Evolutionary conservation across 2,797 vertebrate genomes (phyloP).

Genomic region (Lacerta bilineata): DNA sequence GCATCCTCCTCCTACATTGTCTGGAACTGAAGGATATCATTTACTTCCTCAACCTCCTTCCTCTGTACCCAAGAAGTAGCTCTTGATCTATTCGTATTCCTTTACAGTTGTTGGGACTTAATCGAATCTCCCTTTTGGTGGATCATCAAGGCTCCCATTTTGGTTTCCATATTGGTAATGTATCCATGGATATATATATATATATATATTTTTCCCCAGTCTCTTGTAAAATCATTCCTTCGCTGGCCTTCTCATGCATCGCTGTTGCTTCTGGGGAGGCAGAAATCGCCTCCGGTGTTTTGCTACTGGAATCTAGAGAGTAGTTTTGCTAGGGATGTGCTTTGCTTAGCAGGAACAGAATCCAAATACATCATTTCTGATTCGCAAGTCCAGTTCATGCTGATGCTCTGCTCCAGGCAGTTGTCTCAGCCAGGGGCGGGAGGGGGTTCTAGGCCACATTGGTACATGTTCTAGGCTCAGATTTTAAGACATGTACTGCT

Average conservation of each 20-base stretch:
- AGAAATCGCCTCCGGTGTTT: not conserved
- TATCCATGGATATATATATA: constrained; percentile 48
- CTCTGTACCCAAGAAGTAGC: not conserved
- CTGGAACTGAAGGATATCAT: not conserved
- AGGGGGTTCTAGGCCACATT: too few species aligned
- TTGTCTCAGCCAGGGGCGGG: too few species aligned
- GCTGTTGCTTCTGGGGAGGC: not conserved
- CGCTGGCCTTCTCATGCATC: not conserved
- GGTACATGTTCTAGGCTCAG: too few species aligned
- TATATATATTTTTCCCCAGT: constrained; percentile 22
- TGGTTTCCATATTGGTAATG: constrained; percentile 93
- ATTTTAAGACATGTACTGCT: too few species aligned
- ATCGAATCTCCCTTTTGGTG: constrained; percentile 91
- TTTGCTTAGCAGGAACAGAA: not conserved
- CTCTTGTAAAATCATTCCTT: constrained; percentile 53
- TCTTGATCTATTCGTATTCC: constrained; percentile 48
- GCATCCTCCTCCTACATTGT: too few species aligned
- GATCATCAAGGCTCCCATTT: constrained; percentile 96
- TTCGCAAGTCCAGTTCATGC: not conserved
- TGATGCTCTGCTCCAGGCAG: not conserved
- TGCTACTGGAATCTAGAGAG: not conserved
- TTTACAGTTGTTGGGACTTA: constrained; percentile 92
- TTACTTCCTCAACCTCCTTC: not conserved
- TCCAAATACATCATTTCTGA: too few species aligned
- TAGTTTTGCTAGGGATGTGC: not conserved